Base-by-base conservation (phyloP, 2,113 vertebrate genomes). In the Trogon melanurus region DNA sequence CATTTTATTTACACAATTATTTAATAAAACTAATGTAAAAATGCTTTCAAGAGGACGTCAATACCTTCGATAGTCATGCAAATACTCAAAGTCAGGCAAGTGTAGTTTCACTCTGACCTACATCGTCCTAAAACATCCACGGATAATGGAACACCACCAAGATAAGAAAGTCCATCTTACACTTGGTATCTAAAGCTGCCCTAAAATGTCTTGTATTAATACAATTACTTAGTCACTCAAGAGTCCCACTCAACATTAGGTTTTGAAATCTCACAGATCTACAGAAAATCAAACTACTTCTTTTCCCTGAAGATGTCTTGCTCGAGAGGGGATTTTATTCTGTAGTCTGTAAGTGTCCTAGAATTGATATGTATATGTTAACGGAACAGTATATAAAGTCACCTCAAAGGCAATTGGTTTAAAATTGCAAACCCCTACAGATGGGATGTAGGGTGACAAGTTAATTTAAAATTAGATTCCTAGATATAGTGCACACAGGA, bases 401-500 rank as follows among this genome's bases (percentile, higher is more conserved):
- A 97, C 91, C 94, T 97, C 92, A 95, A 96, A 96, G 96, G 88
- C 93, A 96, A 95, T 44, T 94, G 79, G 47, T 95, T 97, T 97
- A 76, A 95, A 97, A 95, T 54, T 95, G 91, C 75, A 96, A 96
- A 86, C 72, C 87, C 69, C 91, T 95, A 93, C 94, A 94, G 92
- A 97, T 88, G 61, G 54, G 88, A 97, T 47, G 78, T 80, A 91
- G 76, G 89, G 94, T 96, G 95, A 96, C 88, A 97, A 96, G 94
- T 96, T 85, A 97, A 97, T 97, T 95, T 96, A 96, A 95, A 95
- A 96, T 95, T 95, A 96, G 84, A 86, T 94, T 95, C 84, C 67
- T 91, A 51, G 91, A 96, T 96, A 94, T 88, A 91, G 93, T 95
- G 56, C 94, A 80, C 67, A 85, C 36, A 93, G 91, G 86, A 91